A percentile compares a stretch with the other conserved stretches of the same genome.
Evolutionary conservation across 2,888 invertebrate genomes (phyloP).

Genomic region (Dryomyza anilis): DNA sequence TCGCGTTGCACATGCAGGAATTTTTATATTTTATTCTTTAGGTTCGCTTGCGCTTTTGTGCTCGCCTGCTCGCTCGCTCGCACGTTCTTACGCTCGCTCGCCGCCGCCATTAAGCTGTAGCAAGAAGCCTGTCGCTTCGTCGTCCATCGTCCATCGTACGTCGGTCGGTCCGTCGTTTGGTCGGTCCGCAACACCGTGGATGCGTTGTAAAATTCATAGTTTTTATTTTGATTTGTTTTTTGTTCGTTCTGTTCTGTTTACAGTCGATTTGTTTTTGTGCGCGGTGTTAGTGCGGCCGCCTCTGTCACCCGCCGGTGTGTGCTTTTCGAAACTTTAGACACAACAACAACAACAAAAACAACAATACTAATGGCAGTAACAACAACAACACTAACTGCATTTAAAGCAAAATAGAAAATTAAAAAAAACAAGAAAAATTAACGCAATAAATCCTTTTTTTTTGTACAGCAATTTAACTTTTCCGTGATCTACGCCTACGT

Average conservation of each 20-base stretch:
- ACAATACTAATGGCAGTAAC: not conserved
- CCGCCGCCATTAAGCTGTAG: conserved; percentile 51
- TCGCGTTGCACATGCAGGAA: conserved; percentile 36
- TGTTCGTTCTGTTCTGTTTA: conserved; percentile 40
- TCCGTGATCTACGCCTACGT: too few species aligned
- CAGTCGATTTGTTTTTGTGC: conserved; percentile 27
- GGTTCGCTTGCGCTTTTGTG: conserved; percentile 29
- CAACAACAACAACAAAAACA: not conserved
- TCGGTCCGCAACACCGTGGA: too few species aligned
- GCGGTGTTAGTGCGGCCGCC: too few species aligned
- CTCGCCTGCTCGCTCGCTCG: conserved; percentile 33
- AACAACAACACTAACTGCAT: too few species aligned
- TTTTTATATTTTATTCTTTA: conserved; percentile 28
- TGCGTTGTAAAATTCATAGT: conserved; percentile 50
- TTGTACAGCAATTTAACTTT: too few species aligned
- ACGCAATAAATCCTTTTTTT: too few species aligned
- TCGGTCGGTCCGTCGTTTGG: too few species aligned
- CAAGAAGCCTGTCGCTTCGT: conserved; percentile 20
- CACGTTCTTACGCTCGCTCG: conserved; percentile 34
- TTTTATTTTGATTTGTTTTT: too few species aligned
- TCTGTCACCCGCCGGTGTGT: too few species aligned
- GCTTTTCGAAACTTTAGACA: too few species aligned
- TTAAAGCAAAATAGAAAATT: too few species aligned
- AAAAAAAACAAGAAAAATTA: too few species aligned
- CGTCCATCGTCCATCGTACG: conserved; percentile 21